A percentile compares a stretch with the other conserved stretches of the same genome.
Evolutionary conservation across 2,888 invertebrate genomes (phyloP).

Genomic region (Steinernema scapterisci): DNA sequence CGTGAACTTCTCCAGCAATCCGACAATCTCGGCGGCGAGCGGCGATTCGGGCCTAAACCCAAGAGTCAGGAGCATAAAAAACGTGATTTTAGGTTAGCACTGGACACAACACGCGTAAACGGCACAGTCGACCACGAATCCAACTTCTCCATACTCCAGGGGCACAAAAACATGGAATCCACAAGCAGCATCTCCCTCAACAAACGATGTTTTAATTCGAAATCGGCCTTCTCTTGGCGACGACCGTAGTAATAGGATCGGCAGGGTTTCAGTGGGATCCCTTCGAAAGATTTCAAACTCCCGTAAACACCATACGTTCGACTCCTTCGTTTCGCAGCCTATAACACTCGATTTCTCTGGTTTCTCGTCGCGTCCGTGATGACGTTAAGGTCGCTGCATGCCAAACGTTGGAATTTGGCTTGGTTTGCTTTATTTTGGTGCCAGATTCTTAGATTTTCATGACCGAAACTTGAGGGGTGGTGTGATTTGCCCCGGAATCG

Average conservation of each 20-base stretch:
- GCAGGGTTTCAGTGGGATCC: not conserved
- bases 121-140: too few relatives aligned
- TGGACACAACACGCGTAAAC: not conserved
- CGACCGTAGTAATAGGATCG: constrained; percentile 3
- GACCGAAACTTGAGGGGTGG: too few relatives aligned
- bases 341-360: not conserved
- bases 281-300: not conserved
- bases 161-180: not conserved
- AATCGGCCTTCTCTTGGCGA: not conserved
- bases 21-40: too few relatives aligned
- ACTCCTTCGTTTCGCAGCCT: not conserved
- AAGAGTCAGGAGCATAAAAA: not conserved
- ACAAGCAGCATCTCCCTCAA: not conserved
- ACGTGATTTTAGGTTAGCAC: not conserved
- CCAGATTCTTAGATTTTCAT: too few relatives aligned
- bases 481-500: too few relatives aligned
- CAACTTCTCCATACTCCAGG: too few relatives aligned
- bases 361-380: not conserved
- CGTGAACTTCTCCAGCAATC: too few relatives aligned
- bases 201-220: not conserved
- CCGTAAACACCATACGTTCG: not conserved
- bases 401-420: too few relatives aligned
- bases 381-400: too few relatives aligned
- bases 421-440: too few relatives aligned
- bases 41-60: not conserved